A percentile compares a stretch with the other conserved stretches of the same genome.
These are phyloP conservation scores for Dendrocincla tyrannina DNA, from an alignment of 2,797 vertebrate species.

Conservation along the genomic window DNA sequence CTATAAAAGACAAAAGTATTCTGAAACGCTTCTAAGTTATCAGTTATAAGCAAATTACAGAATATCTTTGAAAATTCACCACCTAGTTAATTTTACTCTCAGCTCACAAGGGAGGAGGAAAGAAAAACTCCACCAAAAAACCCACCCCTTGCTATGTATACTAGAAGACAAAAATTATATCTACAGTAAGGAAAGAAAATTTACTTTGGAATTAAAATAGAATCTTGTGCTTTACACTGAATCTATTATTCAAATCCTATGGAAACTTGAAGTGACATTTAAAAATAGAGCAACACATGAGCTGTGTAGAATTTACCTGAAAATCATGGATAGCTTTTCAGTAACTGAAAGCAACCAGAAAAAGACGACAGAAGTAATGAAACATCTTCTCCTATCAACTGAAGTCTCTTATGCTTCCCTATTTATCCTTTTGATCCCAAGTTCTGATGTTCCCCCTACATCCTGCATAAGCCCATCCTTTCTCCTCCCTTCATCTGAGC, in stretches of 20 bases:
- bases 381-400: not conserved
- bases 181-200: not conserved
- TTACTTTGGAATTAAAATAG: not conserved
- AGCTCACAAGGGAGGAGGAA: not conserved
- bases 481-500: not conserved
- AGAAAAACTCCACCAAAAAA: accelerated
- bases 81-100: not conserved
- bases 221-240: not conserved
- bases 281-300: not conserved
- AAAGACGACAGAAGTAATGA: not conserved
- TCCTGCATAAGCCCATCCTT: accelerated
- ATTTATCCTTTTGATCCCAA: not conserved
- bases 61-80: not conserved
- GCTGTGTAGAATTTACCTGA: not conserved
- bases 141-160: not conserved
- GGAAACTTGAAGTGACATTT: not conserved
- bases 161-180: not conserved
- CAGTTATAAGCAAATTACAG: not conserved
- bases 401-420: not conserved
- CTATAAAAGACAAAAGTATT: not conserved
- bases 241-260: not conserved
- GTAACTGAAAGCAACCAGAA: not conserved
- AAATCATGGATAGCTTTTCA: not conserved
- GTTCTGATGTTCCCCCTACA: not conserved
- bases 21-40: not conserved